Base-by-base conservation (phyloP, 2,113 vertebrate genomes). In the Xyrauchen texanus region DNA sequence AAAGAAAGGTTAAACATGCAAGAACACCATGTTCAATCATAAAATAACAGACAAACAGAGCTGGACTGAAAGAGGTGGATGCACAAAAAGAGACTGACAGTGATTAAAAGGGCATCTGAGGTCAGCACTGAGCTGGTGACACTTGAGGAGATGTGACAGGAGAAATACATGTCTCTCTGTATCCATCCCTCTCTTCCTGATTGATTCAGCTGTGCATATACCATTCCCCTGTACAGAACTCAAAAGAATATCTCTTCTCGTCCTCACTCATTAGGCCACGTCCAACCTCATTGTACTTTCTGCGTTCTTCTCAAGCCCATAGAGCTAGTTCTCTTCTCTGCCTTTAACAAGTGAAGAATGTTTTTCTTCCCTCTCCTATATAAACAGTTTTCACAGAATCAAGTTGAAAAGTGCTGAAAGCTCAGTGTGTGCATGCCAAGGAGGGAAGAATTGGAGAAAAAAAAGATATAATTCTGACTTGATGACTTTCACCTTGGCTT, bases 81-180 rank as follows among this genome's bases (percentile, higher is more conserved):
- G 69, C 21, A 64, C 4, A 49, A 8, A 46, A 2, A 46, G 7
- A 81, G 46, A 11, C 12, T 58, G 62, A 70, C 76, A 77, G 71
- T 67, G 66, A 76, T 76, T 34, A 3, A 79, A 71, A 82, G 7
- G 46, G 76, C 77, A 77, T 65, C 70, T 79, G 52, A 72, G 80
- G 83, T 76, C 72, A 80, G 68, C 10, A 68, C 67, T 46, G 15
- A 75, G 21, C 21, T 34, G 21, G 21, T 34, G 21, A 34, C 21
- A 34, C 21, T 34, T 34, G 21, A 34, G 21, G 3, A 34, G 46
- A 78, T 47, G 67, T 70, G 76, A 66, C 57, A 60, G 44, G 69
- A 78, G 45, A 73, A 69, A 75, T 58, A 76, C 60, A 68, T 3
- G 21, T 34, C 3, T n/a, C 46, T n/a, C 44, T 0, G 8, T n/a